Conservation (phyloP, 2,888 invertebrate genomes). For the Drosophila anomalata region DNA sequence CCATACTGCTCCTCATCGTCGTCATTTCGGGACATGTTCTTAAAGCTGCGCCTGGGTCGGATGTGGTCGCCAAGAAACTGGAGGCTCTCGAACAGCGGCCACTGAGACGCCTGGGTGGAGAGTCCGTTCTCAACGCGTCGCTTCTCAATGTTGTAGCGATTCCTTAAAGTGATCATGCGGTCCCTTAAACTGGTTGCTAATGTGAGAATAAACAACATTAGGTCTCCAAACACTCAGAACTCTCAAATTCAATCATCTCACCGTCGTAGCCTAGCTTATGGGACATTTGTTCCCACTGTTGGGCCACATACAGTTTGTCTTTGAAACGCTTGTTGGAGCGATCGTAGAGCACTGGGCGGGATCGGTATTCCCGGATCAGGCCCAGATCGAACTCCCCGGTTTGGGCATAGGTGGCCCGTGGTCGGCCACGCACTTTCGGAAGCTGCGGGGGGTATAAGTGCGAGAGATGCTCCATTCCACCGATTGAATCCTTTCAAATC, state of each 20-base stretch:
- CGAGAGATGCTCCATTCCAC: conserved; percentile 20
- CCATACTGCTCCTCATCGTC: conserved; percentile 65
- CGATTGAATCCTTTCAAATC: neutral
- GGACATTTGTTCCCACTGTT: conserved; percentile 82
- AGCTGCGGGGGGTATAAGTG: conserved; percentile 24
- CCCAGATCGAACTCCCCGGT: conserved; percentile 83
- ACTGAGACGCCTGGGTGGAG: conserved; percentile 77
- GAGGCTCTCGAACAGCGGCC: conserved; percentile 83
- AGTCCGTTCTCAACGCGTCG: conserved; percentile 81
- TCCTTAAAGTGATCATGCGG: conserved; percentile 83
- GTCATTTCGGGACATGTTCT: conserved; percentile 54
- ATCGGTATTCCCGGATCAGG: conserved; percentile 82
- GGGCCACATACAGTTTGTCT: conserved; percentile 81
- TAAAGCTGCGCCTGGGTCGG: conserved; percentile 82
- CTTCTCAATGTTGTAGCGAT: conserved; percentile 84
- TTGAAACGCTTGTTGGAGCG: conserved; percentile 81
- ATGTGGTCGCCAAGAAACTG: conserved; percentile 83
- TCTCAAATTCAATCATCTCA: conserved; percentile 60
- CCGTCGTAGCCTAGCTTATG: conserved; percentile 83
- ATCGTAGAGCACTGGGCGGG: conserved; percentile 83
- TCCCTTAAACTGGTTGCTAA: conserved; percentile 82
- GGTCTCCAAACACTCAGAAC: neutral
- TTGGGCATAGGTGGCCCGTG: conserved; percentile 75
- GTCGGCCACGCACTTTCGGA: conserved; percentile 74
- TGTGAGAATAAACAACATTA: neutral